phyloP scores from a whole-genome alignment of 1,140 invertebrate genomes.

The Sminthurides bifidus region DNA sequence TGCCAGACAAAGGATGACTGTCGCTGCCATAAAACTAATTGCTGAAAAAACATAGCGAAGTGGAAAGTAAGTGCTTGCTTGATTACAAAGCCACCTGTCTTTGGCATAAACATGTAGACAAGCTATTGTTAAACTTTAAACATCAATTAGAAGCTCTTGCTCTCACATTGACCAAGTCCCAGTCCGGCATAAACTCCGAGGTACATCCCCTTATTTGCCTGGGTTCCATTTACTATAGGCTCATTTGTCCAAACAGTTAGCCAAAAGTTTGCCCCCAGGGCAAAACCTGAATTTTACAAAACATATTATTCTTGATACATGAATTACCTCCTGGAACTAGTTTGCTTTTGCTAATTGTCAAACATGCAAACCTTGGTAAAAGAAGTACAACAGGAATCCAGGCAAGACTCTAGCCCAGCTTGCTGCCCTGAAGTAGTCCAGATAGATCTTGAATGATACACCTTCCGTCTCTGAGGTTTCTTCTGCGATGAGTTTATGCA shows the following conservation, averaged over 20 bases:
- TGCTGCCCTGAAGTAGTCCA: slow-evolving; percentile 74
- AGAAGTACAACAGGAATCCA: slow-evolving; percentile 58
- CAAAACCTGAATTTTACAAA: slow-evolving; percentile 40
- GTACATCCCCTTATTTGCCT: slow-evolving; percentile 57
- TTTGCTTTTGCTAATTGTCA: slow-evolving; percentile 31
- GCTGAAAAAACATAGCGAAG: background rate
- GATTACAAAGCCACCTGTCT: background rate
- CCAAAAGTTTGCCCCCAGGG: slow-evolving; percentile 86
- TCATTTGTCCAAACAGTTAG: slow-evolving; percentile 74
- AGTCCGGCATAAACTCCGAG: slow-evolving; percentile 77
- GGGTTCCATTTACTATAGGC: slow-evolving; percentile 43
- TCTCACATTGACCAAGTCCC: slow-evolving; percentile 69
- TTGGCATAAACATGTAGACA: background rate
- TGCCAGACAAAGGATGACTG: slow-evolving; percentile 10
- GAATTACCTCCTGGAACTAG: background rate
- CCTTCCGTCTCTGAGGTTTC: slow-evolving; percentile 83
- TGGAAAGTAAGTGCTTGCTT: background rate
- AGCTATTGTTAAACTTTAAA: background rate
- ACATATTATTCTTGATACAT: background rate
- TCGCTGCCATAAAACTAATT: slow-evolving; percentile 9
- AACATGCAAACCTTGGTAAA: slow-evolving; percentile 23
- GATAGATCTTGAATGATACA: slow-evolving; percentile 77
- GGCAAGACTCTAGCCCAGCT: slow-evolving; percentile 57
- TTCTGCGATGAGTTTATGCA: slow-evolving; percentile 55
- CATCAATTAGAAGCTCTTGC: background rate